Conservation (phyloP, 2,113 vertebrate genomes). For the Hiodon tergisus region DNA sequence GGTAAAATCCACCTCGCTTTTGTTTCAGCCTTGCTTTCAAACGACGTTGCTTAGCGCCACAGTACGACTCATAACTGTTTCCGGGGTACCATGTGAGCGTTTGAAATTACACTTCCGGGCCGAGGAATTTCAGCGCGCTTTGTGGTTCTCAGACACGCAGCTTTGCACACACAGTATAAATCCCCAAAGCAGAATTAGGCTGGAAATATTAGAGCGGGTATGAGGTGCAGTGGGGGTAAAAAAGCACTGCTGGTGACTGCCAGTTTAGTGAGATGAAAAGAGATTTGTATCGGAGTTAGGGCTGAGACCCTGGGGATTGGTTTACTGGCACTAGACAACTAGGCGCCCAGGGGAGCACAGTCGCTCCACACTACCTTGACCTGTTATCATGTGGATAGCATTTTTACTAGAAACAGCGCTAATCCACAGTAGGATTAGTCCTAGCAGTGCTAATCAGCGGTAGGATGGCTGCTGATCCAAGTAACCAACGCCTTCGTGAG, state of each 20-base stretch:
- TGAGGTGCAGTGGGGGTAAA: not conserved
- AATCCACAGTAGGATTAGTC: too few species aligned
- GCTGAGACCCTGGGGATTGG: constrained; percentile 54
- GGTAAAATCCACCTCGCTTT: not conserved
- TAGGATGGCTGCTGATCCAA: too few species aligned
- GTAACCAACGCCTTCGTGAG: too few species aligned
- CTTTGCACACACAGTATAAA: constrained; percentile 18
- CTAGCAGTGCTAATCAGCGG: too few species aligned
- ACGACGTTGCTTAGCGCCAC: not conserved
- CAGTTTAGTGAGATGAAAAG: constrained; percentile 21
- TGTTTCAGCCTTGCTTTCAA: not conserved
- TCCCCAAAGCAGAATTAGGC: not conserved
- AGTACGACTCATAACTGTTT: not conserved
- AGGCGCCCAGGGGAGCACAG: constrained; percentile 53
- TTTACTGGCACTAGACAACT: constrained; percentile 62
- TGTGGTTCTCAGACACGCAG: too few species aligned
- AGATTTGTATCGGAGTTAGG: constrained; percentile 41
- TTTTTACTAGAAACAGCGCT: too few species aligned
- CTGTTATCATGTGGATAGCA: not conserved
- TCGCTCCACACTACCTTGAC: constrained; percentile 35
- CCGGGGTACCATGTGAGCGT: constrained; percentile 14
- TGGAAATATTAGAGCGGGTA: not conserved
- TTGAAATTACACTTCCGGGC: not conserved
- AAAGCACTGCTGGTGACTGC: not conserved
- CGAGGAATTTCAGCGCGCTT: not conserved